These are phyloP conservation scores for Cuculus canorus DNA, from an alignment of 2,797 vertebrate genomes.

Conservation along the genomic window DNA sequence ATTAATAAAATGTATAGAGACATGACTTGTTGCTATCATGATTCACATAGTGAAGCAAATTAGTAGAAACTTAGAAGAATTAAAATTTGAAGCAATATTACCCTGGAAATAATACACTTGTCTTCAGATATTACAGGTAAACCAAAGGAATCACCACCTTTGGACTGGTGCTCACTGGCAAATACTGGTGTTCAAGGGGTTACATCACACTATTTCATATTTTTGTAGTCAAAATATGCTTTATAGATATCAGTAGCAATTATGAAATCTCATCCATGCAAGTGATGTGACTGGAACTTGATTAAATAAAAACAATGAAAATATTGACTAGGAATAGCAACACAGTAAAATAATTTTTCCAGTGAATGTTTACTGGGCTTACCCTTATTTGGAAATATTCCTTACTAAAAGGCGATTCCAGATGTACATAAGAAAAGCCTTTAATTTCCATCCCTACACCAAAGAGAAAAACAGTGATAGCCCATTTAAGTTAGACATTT, in stretches of 20 bases:
- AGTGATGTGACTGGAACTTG: not conserved
- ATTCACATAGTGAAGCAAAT: not conserved
- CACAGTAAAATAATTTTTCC: conserved; percentile 18
- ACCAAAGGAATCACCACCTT: not conserved
- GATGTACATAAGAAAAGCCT: not conserved
- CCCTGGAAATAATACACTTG: not conserved
- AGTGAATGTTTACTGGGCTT: conserved; percentile 32
- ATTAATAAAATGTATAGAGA: not conserved
- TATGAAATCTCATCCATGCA: not conserved
- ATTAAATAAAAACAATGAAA: conserved; percentile 22
- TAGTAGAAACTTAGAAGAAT: not conserved
- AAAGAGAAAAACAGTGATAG: not conserved
- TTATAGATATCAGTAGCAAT: not conserved
- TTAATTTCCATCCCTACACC: not conserved
- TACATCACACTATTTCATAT: not conserved
- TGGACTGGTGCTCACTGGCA: not conserved
- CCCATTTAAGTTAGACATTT: not conserved
- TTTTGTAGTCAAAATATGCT: too few species aligned
- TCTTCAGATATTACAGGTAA: not conserved
- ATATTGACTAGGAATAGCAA: not conserved
- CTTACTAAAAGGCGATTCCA: conserved; percentile 13
- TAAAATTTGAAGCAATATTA: not conserved
- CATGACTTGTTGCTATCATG: not conserved
- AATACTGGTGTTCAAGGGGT: not conserved
- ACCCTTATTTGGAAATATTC: conserved; percentile 17